phyloP scores from a whole-genome alignment of 2,888 invertebrate genomes.

The Microplitis manilae region DNA sequence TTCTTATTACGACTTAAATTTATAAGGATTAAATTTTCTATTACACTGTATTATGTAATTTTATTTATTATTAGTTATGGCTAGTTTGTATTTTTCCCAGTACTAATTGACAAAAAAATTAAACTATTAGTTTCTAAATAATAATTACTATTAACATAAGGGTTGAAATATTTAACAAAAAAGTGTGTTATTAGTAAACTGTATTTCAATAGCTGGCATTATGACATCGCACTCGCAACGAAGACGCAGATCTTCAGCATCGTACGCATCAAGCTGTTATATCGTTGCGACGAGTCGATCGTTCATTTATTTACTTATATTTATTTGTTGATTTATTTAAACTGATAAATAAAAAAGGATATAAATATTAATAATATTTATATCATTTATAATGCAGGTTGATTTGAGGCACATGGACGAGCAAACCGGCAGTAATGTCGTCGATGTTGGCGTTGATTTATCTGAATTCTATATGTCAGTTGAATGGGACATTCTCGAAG shows the following conservation, averaged over 20 bases:
- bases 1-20: too few species aligned
- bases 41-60: too few species aligned
- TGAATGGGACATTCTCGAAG: slow-evolving; percentile 98
- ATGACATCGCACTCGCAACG: slow-evolving; percentile 41
- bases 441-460: slow-evolving; percentile 95
- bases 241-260: slow-evolving; percentile 41
- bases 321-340: slow-evolving; percentile 9
- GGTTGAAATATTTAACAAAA: slow-evolving; percentile 32
- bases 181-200: slow-evolving; percentile 22
- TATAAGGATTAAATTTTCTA: too few species aligned
- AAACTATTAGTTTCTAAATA: too few species aligned
- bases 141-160: slow-evolving; percentile 2
- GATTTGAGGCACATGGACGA: slow-evolving; percentile 94
- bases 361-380: background rate
- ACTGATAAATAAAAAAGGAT: background rate
- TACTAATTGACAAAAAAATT: too few species aligned
- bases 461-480: slow-evolving; percentile 99
- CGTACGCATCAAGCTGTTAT: slow-evolving; percentile 39
- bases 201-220: slow-evolving; percentile 39
- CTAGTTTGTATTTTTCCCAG: too few species aligned
- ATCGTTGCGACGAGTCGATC: slow-evolving; percentile 34
- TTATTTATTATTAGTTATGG: too few species aligned
- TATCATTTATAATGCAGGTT: slow-evolving; percentile 76
- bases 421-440: slow-evolving; percentile 89
- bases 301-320: slow-evolving; percentile 20